These are phyloP conservation scores for Rhincodon typus DNA, from an alignment of 2,797 vertebrate species.

Conservation along the genomic window DNA sequence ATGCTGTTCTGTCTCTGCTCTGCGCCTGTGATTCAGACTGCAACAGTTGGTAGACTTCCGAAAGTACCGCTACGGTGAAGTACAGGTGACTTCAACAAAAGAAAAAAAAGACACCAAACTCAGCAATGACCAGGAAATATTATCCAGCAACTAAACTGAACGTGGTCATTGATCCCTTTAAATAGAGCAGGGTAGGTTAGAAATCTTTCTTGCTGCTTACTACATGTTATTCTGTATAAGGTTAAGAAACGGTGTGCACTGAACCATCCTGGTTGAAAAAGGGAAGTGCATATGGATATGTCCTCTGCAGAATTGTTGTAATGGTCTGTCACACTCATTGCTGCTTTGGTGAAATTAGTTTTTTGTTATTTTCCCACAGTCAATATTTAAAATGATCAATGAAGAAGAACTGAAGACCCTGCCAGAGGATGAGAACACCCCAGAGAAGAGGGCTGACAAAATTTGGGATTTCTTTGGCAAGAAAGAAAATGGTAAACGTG, in stretches of 20 bases:
- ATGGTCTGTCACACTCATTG: not conserved
- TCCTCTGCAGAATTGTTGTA: not conserved
- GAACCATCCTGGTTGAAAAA: not conserved
- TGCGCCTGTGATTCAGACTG: not conserved
- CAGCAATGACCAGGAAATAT: no score
- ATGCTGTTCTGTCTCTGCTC: not conserved
- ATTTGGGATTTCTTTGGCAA: slow-evolving; percentile 82
- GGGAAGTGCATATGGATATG: not conserved
- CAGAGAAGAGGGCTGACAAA: slow-evolving; percentile 79
- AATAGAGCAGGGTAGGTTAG: no score
- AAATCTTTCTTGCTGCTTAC: no score
- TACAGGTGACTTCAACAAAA: not conserved
- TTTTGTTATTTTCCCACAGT: slow-evolving; percentile 51
- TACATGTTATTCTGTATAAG: no score
- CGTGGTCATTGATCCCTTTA: no score
- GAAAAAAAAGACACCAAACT: no score
- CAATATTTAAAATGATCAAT: slow-evolving; percentile 89
- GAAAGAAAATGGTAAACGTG: slow-evolving; percentile 69
- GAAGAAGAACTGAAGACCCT: slow-evolving; percentile 67
- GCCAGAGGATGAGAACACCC: slow-evolving; percentile 76
- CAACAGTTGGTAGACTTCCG: not conserved
- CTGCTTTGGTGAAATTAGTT: not conserved
- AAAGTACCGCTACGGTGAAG: not conserved
- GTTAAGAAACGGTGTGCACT: no score
- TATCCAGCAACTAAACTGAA: no score